Evolutionary conservation across 2,113 vertebrate genomes (phyloP).

Genomic region (Noturus placidus): DNA sequence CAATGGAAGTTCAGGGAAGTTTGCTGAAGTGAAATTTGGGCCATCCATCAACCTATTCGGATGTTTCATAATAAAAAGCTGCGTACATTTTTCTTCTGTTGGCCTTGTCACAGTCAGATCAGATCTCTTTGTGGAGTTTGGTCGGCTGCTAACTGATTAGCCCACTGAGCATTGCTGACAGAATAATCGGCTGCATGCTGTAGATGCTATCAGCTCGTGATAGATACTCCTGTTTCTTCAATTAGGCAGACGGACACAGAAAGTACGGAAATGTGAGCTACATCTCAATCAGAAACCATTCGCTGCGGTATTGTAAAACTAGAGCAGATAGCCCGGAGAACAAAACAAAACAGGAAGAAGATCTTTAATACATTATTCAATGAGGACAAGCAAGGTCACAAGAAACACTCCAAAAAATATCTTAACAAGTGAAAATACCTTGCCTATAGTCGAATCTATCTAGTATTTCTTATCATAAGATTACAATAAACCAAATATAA

Average conservation of each 20-base stretch:
- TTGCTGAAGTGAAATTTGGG: constrained; percentile 72
- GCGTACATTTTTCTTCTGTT: constrained; percentile 69
- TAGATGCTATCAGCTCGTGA: constrained; percentile 71
- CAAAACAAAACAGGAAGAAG: neutral
- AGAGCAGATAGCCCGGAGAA: neutral
- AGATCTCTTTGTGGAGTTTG: constrained; percentile 71
- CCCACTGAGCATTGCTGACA: constrained; percentile 64
- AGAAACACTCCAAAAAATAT: neutral
- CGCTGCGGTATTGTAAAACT: constrained; percentile 34
- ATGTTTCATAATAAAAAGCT: constrained; percentile 64
- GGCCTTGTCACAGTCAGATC: constrained; percentile 62
- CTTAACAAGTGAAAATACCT: too few species aligned
- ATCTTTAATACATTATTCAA: constrained; percentile 1
- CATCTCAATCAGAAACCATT: constrained; percentile 43
- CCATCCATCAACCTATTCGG: constrained; percentile 70
- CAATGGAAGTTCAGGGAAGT: constrained; percentile 69
- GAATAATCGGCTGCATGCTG: constrained; percentile 61
- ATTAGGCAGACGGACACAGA: constrained; percentile 68
- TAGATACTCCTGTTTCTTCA: constrained; percentile 69
- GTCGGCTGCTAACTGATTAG: constrained; percentile 65
- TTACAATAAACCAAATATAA: too few species aligned
- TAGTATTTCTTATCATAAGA: too few species aligned
- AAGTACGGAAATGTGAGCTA: constrained; percentile 59
- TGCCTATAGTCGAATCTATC: too few species aligned
- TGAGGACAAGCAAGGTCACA: constrained; percentile 19